Base-by-base conservation (phyloP, 2,888 invertebrate genomes). In the Polia nebulosa region DNA sequence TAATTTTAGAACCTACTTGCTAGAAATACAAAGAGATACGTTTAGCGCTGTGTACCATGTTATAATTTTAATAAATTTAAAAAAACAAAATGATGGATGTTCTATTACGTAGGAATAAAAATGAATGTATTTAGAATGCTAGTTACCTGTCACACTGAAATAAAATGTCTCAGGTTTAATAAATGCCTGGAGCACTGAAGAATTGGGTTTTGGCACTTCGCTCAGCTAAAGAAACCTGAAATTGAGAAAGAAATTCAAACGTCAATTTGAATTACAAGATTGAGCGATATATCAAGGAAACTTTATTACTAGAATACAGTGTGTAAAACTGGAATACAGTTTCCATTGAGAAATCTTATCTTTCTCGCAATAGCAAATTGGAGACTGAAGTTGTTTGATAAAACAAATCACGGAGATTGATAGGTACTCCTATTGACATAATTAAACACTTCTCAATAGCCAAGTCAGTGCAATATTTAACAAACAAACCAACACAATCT, bases 201-300 rank as follows among this genome's bases (percentile, higher is more conserved):
- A 59, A 25, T n/a, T 25, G n/a, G n/a, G 36, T 44, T 57, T 60
- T 27, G 11, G 22, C 11, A 0, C 11, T 0, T 59, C 39, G 39
- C 47, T 32, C 9, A 7, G 4, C 39, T 20, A 13, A 53, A 68
- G 44, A 58, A 39, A 39, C 47, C 20, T 57, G 25, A 47, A 39
- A 27, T 17, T 25, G 36, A 55, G 29, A 39, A 59, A 49, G 22
- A 45, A 2, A 36, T 45, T 45, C 2, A 15, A 53, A 68, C 27
- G 27, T 70, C 70, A 17, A 47, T 39, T 36, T 70, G 57, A 67
- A 45, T 69, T 5, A 29, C 13, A 57, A 49, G 32, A 47, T 58
- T 49, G 49, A 49, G 15, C 8, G 29, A 32, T 70, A 29, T 36
- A 44, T 17, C 27, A 52, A 11, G 2, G 17, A 51, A 22, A 25